A percentile compares a stretch with the other conserved stretches of the same genome.
These are phyloP conservation scores for Cassiopea andromeda DNA, from an alignment of 30 jellyfish, hydroid and myxozoan genomes.

Conservation along the genomic window DNA sequence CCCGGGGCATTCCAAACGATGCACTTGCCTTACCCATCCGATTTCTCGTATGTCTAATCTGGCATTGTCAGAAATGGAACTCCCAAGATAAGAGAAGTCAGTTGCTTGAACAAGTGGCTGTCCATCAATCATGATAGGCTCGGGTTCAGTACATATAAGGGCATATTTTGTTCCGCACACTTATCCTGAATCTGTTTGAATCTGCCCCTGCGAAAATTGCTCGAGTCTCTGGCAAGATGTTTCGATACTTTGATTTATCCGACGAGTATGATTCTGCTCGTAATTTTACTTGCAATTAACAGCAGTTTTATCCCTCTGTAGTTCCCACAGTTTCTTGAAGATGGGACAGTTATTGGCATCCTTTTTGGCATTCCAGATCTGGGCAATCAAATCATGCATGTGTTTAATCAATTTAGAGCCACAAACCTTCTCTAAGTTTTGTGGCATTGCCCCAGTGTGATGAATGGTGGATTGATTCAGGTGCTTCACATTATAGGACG, in stretches of 20 bases:
- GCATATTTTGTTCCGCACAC: slow-evolving; percentile 10
- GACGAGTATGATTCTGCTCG: slow-evolving; percentile 9
- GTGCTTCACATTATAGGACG: no score
- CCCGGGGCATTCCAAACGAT: neutral
- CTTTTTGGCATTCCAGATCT: neutral
- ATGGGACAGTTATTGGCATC: slow-evolving; percentile 24
- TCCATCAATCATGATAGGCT: neutral
- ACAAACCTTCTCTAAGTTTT: neutral
- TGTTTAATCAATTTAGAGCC: neutral
- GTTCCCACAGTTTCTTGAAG: slow-evolving; percentile 28
- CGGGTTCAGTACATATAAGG: neutral
- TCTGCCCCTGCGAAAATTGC: slow-evolving; percentile 14
- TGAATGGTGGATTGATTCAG: no score
- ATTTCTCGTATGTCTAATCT: neutral
- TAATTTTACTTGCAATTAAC: slow-evolving; percentile 20
- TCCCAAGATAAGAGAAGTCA: slow-evolving; percentile 2
- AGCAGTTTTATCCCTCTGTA: slow-evolving; percentile 11
- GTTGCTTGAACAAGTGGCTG: neutral
- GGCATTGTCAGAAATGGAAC: neutral
- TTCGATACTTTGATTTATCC: neutral
- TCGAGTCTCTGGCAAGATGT: slow-evolving; percentile 24
- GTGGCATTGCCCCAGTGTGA: no score
- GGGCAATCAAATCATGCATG: neutral
- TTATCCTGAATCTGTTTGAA: slow-evolving; percentile 12
- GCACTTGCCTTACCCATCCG: slow-evolving; percentile 13